A percentile compares a stretch with the other conserved stretches of the same genome.
Evolutionary conservation across 2,888 invertebrate species (phyloP).

Genomic region (Tenthredo livida): DNA sequence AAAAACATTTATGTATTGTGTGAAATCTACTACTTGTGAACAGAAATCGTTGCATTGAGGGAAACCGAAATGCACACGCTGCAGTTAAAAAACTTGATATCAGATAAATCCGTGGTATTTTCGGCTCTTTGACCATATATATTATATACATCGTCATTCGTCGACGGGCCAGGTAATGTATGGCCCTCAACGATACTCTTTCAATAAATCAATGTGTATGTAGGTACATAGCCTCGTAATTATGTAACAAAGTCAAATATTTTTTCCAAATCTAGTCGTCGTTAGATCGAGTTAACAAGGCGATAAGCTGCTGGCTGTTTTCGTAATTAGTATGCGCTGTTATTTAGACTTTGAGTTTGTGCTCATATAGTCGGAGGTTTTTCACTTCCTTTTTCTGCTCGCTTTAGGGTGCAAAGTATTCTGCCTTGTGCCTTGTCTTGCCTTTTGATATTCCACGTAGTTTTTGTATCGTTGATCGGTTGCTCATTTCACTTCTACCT

Average conservation of each 20-base stretch:
- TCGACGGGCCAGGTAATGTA: no score
- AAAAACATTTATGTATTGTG: no score
- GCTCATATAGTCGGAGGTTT: no score
- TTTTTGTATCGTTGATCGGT: neutral
- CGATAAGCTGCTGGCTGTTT: neutral
- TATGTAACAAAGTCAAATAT: neutral
- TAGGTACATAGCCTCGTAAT: neutral
- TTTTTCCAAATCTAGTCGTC: neutral
- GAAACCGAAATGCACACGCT: neutral
- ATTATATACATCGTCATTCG: no score
- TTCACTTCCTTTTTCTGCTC: neutral
- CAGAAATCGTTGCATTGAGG: neutral
- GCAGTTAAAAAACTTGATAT: neutral
- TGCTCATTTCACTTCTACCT: no score
- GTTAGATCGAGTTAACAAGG: slow-evolving; percentile 3
- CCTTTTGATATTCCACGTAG: neutral
- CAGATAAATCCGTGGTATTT: neutral
- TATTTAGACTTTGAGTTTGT: neutral
- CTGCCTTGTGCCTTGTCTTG: neutral
- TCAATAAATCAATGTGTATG: neutral
- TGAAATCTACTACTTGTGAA: neutral
- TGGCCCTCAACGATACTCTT: neutral
- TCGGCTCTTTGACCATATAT: neutral
- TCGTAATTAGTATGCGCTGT: neutral
- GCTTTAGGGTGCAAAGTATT: neutral